Evolutionary conservation across 1,140 invertebrate species (phyloP).

Genomic region (Drosophila erecta): DNA sequence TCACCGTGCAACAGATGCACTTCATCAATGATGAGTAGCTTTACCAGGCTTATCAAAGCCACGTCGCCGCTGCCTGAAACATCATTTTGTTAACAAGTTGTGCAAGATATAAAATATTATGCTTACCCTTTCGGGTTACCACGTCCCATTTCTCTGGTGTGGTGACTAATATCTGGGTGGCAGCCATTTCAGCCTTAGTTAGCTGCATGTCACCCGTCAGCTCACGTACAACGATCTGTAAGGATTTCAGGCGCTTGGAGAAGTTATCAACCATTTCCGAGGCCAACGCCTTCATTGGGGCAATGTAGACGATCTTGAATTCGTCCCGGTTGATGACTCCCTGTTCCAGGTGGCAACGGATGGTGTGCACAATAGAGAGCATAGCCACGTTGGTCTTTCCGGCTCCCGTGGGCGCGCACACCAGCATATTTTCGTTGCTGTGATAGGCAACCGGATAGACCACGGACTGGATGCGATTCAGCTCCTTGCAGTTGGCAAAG

Average conservation of each 20-base stretch:
- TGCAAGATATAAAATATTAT: no score
- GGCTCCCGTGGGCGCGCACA: conserved; percentile 98
- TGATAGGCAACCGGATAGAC: conserved; percentile 98
- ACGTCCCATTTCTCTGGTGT: conserved; percentile 99
- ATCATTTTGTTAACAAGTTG: neutral
- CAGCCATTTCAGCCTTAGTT: conserved; percentile 96
- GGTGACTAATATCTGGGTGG: conserved; percentile 99
- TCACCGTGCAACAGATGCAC: conserved; percentile 99
- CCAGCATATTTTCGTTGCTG: conserved; percentile 98
- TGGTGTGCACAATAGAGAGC: conserved; percentile 95
- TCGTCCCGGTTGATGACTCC: conserved; percentile 94
- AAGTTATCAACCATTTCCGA: conserved; percentile 99
- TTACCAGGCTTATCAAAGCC: conserved; percentile 95
- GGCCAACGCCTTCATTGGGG: conserved; percentile 99
- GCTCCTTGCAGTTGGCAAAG: conserved; percentile 93
- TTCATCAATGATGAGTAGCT: conserved; percentile 98
- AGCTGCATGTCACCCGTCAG: conserved; percentile 99
- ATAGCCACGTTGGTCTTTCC: conserved; percentile 99
- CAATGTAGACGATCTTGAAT: conserved; percentile 99
- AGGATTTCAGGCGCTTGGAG: conserved; percentile 89
- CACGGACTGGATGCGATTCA: conserved; percentile 98
- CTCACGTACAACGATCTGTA: conserved; percentile 92
- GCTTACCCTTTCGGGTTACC: conserved; percentile 95
- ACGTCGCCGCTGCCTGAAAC: conserved; percentile 90
- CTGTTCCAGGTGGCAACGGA: conserved; percentile 93